Evolutionary conservation across 2,113 vertebrate species (phyloP).

Genomic region (Anarhynchus alexandrinus): DNA sequence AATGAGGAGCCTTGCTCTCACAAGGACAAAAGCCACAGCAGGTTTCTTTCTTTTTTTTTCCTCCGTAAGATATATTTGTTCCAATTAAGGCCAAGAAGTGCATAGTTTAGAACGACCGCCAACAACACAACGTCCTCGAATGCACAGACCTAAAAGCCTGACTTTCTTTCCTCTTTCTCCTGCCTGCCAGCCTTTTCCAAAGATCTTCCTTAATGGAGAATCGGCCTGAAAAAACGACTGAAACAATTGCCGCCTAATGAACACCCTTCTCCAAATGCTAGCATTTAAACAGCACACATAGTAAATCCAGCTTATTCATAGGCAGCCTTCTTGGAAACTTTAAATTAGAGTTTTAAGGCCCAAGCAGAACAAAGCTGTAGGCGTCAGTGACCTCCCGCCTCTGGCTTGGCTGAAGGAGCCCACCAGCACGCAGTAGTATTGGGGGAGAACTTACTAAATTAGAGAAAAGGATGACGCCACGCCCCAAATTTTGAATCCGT

Average conservation of each 20-base stretch:
- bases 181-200: constrained; percentile 53
- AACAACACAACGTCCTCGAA: constrained; percentile 32
- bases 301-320: constrained; percentile 46
- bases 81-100: constrained; percentile 64
- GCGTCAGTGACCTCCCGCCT: background rate
- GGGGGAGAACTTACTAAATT: background rate
- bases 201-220: constrained; percentile 70
- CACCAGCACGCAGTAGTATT: background rate
- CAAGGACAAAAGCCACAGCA: constrained; percentile 27
- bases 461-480: background rate
- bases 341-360: constrained; percentile 68
- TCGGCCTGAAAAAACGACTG: constrained; percentile 41
- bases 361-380: constrained; percentile 56
- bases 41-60: background rate
- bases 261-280: constrained; percentile 59
- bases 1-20: background rate
- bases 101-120: constrained; percentile 52
- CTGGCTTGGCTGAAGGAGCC: constrained; percentile 13
- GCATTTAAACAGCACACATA: constrained; percentile 45
- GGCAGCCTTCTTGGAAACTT: constrained; percentile 61
- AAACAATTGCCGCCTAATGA: constrained; percentile 74
- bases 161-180: constrained; percentile 22
- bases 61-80: constrained; percentile 35
- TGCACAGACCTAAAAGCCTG: constrained; percentile 43
- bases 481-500: background rate